These are phyloP conservation scores for Rousettus madagascariensis DNA, from an alignment of 2,797 vertebrate genomes.

Conservation along the genomic window DNA sequence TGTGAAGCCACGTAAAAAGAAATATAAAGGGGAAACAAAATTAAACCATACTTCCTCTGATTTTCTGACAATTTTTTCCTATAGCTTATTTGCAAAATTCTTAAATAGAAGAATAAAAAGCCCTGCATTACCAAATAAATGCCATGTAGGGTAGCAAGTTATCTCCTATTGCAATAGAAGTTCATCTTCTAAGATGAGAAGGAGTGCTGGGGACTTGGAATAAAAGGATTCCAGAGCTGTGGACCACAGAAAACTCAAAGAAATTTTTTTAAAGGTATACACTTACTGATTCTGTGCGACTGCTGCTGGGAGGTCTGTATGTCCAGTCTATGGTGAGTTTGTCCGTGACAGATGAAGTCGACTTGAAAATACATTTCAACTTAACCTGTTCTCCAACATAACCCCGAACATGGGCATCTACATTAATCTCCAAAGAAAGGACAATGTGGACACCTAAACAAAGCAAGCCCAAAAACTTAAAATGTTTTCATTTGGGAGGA, in stretches of 20 bases:
- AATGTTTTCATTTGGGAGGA: not conserved
- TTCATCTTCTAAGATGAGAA: not conserved
- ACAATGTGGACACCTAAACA: slow-evolving; percentile 68
- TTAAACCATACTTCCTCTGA: slow-evolving; percentile 45
- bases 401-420: slow-evolving; percentile 79
- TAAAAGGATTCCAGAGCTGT: not conserved
- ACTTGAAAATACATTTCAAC: slow-evolving; percentile 91
- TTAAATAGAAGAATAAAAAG: not conserved
- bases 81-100: not conserved
- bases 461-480: slow-evolving; percentile 50
- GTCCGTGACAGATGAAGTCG: slow-evolving; percentile 86
- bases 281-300: slow-evolving; percentile 87
- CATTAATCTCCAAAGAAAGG: slow-evolving; percentile 82
- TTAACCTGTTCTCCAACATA: slow-evolving; percentile 84
- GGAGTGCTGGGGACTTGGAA: not conserved
- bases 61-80: not conserved
- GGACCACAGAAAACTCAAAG: not conserved
- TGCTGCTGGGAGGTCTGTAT: slow-evolving; percentile 86
- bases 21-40: slow-evolving; percentile 52
- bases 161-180: not conserved
- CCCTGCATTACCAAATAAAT: not conserved
- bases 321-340: slow-evolving; percentile 92
- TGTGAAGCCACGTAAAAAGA: not conserved
- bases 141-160: not conserved
- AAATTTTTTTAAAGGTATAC: not conserved